Base-by-base conservation (phyloP, 2,113 vertebrate species). In the Etia nguti region DNA sequence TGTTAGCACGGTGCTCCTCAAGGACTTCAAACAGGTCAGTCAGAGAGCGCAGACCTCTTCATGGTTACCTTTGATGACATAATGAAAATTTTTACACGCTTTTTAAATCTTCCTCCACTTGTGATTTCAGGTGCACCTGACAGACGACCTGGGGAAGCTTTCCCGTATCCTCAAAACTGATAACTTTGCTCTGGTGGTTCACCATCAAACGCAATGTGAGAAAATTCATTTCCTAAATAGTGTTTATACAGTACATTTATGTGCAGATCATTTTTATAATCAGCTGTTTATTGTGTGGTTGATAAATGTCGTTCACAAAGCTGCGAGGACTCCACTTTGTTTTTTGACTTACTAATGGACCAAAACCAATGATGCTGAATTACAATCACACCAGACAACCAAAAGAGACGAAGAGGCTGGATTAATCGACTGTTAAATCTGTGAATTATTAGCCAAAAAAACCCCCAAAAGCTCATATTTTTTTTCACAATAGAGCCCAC, bases 111-210 rank as follows among this genome's bases (percentile, higher is more conserved):
- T 24, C 2, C 8, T 50, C n/a, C 20, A 38, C 22, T 2, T 24
- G 9, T 55, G 12, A 41, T 77, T 70, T 50, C 79, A 92, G 98
- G 95, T 99, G 79, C 93, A 36, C 60, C 94, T 97, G 90, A 96
- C 92, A 2, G 98, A 98, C 95, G 96, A 94, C 13, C 90, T 99
- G 95, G 97, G 97, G 79, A 96, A 89, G 13, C 96, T 99, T 24
- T 98, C 97, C 1, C 95, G 90, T 22, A 95, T 98, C 90, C 96
- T 98, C 86, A 97, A 98, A 94, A 96, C 79, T 0, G 96, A 97
- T 26, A 96, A 97, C 88, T 98, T 98, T 34, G 97, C 97, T 48
- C 93, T 98, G 73, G 97, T 99, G 92, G 94, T 98, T 24, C 97
- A 97, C 1, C 96, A 98, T 55, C 97, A 97, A 38, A 97, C 95